These are phyloP conservation scores for Drosophila rubida DNA, from an alignment of 2,888 invertebrate species.

Conservation along the genomic window DNA sequence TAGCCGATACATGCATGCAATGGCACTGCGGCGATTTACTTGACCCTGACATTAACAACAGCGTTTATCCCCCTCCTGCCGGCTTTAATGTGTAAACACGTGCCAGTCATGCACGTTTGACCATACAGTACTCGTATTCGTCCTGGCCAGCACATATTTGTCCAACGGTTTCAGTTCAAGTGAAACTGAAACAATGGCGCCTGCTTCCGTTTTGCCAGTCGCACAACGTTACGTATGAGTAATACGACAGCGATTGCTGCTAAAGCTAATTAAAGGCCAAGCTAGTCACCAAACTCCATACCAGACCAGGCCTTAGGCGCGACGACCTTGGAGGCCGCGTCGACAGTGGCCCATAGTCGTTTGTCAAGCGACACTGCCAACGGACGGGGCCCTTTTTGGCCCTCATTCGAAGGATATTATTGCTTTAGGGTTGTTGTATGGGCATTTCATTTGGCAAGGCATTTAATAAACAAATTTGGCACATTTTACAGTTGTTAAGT, in stretches of 20 bases:
- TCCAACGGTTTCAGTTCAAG: slow-evolving; percentile 5
- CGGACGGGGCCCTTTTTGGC: slow-evolving; percentile 25
- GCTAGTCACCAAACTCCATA: slow-evolving; percentile 54
- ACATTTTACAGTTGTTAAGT: slow-evolving; percentile 30
- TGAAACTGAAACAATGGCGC: slow-evolving; percentile 3
- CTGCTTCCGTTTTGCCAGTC: slow-evolving; percentile 5
- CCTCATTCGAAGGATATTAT: slow-evolving; percentile 12
- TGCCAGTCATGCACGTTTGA: slow-evolving; percentile 67
- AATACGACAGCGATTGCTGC: slow-evolving; percentile 47
- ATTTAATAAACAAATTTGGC: slow-evolving; percentile 46
- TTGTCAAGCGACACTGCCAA: slow-evolving; percentile 47
- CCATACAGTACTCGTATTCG: slow-evolving; percentile 42
- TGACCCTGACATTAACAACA: slow-evolving; percentile 77
- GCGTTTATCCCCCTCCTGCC: slow-evolving; percentile 3
- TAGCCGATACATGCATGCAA: slow-evolving; percentile 46
- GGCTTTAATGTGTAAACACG: slow-evolving; percentile 44
- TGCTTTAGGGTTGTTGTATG: slow-evolving; percentile 15
- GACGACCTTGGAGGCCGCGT: slow-evolving; percentile 53
- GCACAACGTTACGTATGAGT: slow-evolving; percentile 66
- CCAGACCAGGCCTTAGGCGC: slow-evolving; percentile 53
- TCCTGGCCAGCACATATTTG: slow-evolving; percentile 7
- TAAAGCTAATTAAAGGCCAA: slow-evolving; percentile 73
- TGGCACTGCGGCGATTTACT: slow-evolving; percentile 30
- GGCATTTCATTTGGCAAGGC: slow-evolving; percentile 37
- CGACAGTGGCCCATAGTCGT: slow-evolving; percentile 39